These are phyloP conservation scores for Speoplatyrhinus poulsoni DNA, from an alignment of 2,113 vertebrate genomes.

Conservation along the genomic window DNA sequence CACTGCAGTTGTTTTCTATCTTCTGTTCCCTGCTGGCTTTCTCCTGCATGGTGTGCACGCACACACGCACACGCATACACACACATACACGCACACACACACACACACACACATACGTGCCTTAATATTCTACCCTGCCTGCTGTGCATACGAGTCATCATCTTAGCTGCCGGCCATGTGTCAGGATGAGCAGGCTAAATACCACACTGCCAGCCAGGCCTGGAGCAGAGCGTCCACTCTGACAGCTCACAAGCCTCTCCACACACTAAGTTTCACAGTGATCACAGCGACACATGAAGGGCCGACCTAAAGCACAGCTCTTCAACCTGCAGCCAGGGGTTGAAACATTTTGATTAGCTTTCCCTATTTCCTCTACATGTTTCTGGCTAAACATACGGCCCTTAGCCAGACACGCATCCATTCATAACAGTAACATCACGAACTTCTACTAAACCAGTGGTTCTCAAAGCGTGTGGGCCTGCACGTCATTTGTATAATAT, in stretches of 20 bases:
- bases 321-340: too few relatives aligned
- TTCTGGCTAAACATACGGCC: too few relatives aligned
- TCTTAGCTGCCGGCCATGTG: not conserved
- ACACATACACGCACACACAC: not conserved
- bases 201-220: conserved; percentile 1
- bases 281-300: too few relatives aligned
- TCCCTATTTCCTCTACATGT: too few relatives aligned
- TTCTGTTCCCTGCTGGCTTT: not conserved
- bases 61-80: not conserved
- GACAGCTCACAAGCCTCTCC: not conserved
- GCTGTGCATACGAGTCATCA: not conserved
- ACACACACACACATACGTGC: not conserved
- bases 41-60: not conserved
- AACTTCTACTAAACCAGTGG: too few relatives aligned
- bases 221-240: not conserved
- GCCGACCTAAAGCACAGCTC: too few relatives aligned
- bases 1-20: conserved; percentile 51
- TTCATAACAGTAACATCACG: too few relatives aligned
- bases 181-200: not conserved
- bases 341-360: too few relatives aligned
- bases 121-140: not conserved
- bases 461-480: too few relatives aligned
- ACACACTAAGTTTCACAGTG: not conserved
- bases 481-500: too few relatives aligned
- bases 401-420: too few relatives aligned